phyloP scores from a whole-genome alignment of 2,113 vertebrate species.

The Pluvianellus socialis region DNA sequence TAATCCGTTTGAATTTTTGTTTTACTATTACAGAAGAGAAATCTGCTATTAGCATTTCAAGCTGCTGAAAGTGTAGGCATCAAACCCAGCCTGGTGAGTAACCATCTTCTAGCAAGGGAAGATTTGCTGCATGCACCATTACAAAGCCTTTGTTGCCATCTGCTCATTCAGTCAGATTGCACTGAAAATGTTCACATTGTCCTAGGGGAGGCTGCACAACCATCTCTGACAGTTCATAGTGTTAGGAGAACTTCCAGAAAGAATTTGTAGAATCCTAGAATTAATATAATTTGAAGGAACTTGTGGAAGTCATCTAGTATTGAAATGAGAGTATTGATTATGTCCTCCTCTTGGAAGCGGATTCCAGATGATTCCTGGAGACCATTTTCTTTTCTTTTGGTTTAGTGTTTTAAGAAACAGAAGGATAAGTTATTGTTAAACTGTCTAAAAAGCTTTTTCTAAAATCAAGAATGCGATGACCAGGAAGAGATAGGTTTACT shows the following conservation, averaged over 20 bases:
- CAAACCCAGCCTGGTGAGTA: slow-evolving; percentile 93
- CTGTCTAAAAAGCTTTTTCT: background rate
- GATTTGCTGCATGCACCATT: background rate
- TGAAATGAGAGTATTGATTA: background rate
- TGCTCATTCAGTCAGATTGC: background rate
- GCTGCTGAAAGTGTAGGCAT: slow-evolving; percentile 96
- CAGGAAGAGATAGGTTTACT: background rate
- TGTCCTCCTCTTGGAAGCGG: background rate
- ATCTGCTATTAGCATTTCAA: slow-evolving; percentile 94
- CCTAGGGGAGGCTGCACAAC: background rate
- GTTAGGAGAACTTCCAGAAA: background rate
- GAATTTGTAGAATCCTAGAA: background rate
- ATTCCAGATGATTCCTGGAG: background rate
- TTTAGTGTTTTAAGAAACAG: background rate
- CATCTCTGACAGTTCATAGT: background rate
- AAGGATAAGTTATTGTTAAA: background rate
- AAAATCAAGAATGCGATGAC: background rate
- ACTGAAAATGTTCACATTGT: background rate
- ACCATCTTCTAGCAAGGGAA: background rate
- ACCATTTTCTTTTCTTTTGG: background rate
- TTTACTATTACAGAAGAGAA: slow-evolving; percentile 85
- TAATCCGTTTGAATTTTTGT: slow-evolving; percentile 22
- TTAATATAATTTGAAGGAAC: background rate
- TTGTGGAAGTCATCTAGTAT: background rate
- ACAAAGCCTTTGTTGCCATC: background rate